Conservation (phyloP, 1,140 invertebrate species). For the Battus philenor region DNA sequence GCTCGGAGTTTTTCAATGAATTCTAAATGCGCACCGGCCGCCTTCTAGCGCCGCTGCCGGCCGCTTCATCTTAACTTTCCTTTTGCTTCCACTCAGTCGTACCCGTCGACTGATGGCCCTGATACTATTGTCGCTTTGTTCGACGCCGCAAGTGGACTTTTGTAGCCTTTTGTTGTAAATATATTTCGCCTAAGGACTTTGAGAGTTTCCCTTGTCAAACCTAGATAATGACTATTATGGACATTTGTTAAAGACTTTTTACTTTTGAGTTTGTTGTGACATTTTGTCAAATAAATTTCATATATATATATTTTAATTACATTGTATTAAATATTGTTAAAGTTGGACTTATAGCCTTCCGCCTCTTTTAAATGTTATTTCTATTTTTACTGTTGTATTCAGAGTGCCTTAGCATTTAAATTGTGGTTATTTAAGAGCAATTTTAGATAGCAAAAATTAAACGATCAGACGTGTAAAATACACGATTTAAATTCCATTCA, state of each 20-base stretch:
- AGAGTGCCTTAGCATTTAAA: too few relatives aligned
- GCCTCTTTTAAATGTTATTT: too few relatives aligned
- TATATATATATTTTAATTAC: too few relatives aligned
- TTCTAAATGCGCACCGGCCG: conserved; percentile 60
- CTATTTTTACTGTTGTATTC: too few relatives aligned
- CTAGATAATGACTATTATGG: conserved; percentile 1
- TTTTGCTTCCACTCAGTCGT: conserved; percentile 21
- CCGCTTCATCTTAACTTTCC: conserved; percentile 3
- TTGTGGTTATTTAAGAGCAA: too few relatives aligned
- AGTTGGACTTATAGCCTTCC: too few relatives aligned
- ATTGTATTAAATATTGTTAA: too few relatives aligned
- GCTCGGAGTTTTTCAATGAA: conserved; percentile 72
- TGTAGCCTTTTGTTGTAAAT: conserved; percentile 19
- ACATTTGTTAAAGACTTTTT: neutral
- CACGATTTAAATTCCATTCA: too few relatives aligned
- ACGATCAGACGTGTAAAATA: too few relatives aligned
- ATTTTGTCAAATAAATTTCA: too few relatives aligned
- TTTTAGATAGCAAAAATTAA: too few relatives aligned
- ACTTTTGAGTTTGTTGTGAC: neutral
- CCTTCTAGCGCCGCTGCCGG: conserved; percentile 20
- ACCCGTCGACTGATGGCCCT: conserved; percentile 25
- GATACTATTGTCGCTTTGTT: conserved; percentile 32
- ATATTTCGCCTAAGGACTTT: conserved; percentile 16
- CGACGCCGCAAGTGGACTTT: conserved; percentile 18
- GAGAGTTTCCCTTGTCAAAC: conserved; percentile 3